Percentiles rank a stretch among this genome's conserved stretches.
These are phyloP conservation scores for Gambusia affinis DNA, from an alignment of 2,113 vertebrate genomes.

Conservation along the genomic window DNA sequence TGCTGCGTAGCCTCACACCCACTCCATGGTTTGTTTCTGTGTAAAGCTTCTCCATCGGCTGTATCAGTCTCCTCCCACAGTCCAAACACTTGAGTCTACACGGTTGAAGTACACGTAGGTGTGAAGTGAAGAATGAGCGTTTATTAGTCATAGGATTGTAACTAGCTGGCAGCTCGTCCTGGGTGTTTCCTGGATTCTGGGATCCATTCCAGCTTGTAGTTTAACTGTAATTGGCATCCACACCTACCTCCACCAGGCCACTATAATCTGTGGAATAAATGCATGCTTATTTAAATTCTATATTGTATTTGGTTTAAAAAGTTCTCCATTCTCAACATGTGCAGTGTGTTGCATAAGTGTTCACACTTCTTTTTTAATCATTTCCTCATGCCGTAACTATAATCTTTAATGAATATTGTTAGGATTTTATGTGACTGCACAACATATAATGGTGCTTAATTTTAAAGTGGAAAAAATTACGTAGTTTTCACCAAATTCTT, in stretches of 20 bases:
- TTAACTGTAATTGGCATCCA: constrained; percentile 44
- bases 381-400: background rate
- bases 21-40: background rate
- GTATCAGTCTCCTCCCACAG: constrained; percentile 36
- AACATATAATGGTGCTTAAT: background rate
- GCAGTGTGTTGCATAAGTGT: background rate
- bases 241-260: constrained; percentile 21
- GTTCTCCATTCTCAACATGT: no score
- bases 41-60: constrained; percentile 27
- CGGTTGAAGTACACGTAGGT: constrained; percentile 36
- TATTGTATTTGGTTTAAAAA: background rate
- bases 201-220: constrained; percentile 51
- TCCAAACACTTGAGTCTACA: constrained; percentile 42
- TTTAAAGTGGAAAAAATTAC: background rate
- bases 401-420: background rate
- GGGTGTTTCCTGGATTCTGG: constrained; percentile 66
- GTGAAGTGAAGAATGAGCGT: constrained; percentile 48
- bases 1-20: constrained; percentile 17
- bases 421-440: background rate
- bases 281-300: constrained; percentile 13
- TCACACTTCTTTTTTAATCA: no score
- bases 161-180: constrained; percentile 46
- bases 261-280: constrained; percentile 38
- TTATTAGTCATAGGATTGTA: constrained; percentile 50
- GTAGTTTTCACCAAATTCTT: background rate